phyloP scores from a whole-genome alignment of 2,797 vertebrate species.

The Artibeus jamaicensis region DNA sequence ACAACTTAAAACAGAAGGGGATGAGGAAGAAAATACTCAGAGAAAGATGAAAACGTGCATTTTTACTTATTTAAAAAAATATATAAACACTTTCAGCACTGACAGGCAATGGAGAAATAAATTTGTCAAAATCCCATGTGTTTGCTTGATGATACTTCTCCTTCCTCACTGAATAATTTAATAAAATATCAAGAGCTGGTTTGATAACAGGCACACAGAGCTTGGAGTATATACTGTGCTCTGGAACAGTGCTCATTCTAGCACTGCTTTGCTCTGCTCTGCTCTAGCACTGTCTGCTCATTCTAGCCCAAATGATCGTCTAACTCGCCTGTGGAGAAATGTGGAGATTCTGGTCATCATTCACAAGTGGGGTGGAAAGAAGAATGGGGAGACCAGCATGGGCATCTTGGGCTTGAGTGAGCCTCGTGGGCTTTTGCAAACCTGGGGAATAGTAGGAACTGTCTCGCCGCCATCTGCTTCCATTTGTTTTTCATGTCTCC shows the following conservation, averaged over 20 bases:
- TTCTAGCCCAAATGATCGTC: constrained; percentile 18
- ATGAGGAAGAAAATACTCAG: not conserved
- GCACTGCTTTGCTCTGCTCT: too few relatives aligned
- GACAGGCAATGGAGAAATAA: not conserved
- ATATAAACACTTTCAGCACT: not conserved
- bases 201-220: not conserved
- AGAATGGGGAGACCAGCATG: not conserved
- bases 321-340: not conserved
- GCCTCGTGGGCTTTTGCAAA: not conserved
- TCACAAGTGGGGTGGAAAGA: not conserved
- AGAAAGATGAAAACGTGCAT: not conserved
- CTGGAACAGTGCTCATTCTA: not conserved
- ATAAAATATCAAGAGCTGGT: constrained; percentile 29
- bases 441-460: not conserved
- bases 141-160: constrained; percentile 21
- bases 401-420: not conserved
- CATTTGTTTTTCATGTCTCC: constrained; percentile 33
- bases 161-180: constrained; percentile 17
- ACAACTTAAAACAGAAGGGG: not conserved
- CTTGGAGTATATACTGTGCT: constrained; percentile 20
- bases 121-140: not conserved
- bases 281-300: not conserved
- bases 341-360: constrained; percentile 16
- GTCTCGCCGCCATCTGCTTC: not conserved
- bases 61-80: not conserved